phyloP scores from a whole-genome alignment of 2,888 invertebrate genomes.

The Conops quadrifasciatus region DNA sequence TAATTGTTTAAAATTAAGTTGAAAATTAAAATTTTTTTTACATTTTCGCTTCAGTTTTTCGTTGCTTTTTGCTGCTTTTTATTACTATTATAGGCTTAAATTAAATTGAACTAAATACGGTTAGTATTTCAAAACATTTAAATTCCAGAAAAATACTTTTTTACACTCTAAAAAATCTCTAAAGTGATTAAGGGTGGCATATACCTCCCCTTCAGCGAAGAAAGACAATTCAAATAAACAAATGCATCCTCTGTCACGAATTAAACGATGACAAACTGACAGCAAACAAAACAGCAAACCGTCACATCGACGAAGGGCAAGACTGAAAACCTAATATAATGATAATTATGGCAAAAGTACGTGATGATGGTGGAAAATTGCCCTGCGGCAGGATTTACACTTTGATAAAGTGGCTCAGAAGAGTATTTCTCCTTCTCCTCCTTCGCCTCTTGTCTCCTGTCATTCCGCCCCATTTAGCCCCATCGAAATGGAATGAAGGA shows the following conservation, averaged over 20 bases:
- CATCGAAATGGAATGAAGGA: no score
- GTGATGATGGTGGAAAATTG: slow-evolving; percentile 59
- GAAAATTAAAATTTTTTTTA: neutral
- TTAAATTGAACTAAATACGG: no score
- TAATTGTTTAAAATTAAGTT: neutral
- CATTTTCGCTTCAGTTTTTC: no score
- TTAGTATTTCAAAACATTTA: no score
- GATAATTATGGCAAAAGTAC: slow-evolving; percentile 64
- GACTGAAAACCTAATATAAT: slow-evolving; percentile 50
- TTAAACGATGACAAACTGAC: slow-evolving; percentile 22
- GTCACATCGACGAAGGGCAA: neutral
- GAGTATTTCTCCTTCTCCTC: slow-evolving; percentile 34
- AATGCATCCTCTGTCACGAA: neutral
- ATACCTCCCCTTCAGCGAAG: no score
- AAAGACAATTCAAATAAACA: no score
- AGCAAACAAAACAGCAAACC: slow-evolving; percentile 20
- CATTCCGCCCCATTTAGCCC: no score
- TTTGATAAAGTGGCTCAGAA: slow-evolving; percentile 41
- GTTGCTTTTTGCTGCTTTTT: no score
- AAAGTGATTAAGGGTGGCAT: no score
- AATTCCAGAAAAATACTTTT: no score
- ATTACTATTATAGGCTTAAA: no score
- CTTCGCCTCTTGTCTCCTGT: neutral
- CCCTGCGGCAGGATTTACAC: slow-evolving; percentile 44
- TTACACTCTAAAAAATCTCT: no score